These are phyloP conservation scores for Phylloscopus trochiloides DNA, from an alignment of 2,113 vertebrate genomes.

Conservation along the genomic window DNA sequence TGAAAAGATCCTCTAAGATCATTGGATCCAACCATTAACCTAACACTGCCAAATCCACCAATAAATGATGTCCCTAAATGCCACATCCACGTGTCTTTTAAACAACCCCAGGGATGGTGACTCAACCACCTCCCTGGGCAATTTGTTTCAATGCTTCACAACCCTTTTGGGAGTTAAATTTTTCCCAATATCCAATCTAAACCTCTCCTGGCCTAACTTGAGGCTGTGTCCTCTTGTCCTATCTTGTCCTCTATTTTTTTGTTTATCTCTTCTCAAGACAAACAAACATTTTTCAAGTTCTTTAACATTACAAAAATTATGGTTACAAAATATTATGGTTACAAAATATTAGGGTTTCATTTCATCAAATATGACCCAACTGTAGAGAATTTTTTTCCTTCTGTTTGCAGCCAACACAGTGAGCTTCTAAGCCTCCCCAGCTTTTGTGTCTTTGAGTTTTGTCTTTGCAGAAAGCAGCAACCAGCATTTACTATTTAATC, in stretches of 20 bases:
- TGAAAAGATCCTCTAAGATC: background rate
- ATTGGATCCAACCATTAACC: background rate
- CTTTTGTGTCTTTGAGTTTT: background rate
- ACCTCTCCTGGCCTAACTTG: background rate
- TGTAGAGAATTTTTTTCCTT: background rate
- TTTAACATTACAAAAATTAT: background rate
- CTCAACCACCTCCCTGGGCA: background rate
- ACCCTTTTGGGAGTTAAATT: background rate
- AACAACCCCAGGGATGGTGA: background rate
- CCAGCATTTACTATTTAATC: background rate
- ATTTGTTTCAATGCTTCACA: background rate
- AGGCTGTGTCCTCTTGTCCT: background rate
- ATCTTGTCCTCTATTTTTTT: background rate
- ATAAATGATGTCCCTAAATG: background rate
- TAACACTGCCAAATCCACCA: background rate
- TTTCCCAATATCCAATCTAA: background rate
- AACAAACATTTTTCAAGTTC: background rate
- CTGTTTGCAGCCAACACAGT: background rate
- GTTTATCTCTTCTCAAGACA: background rate
- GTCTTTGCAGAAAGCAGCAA: background rate
- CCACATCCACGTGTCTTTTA: background rate
- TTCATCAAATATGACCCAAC: background rate
- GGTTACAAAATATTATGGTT: background rate
- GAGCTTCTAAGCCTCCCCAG: background rate
- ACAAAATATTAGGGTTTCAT: background rate